phyloP scores from a whole-genome alignment of 2,888 invertebrate species.

The Mythimna ferrago region DNA sequence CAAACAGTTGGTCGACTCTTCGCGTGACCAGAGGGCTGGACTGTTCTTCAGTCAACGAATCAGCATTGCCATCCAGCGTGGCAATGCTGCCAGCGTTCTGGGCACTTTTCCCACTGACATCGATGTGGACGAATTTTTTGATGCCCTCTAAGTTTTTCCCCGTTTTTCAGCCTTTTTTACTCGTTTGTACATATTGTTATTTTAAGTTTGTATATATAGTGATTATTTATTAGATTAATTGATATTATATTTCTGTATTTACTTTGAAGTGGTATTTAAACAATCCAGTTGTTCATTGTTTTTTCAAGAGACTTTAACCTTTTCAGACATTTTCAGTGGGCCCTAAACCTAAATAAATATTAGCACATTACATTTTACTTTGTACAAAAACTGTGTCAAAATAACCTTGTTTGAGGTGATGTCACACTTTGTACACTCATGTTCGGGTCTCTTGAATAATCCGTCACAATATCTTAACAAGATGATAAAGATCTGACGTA shows the following conservation, averaged over 20 bases:
- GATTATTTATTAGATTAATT: no score
- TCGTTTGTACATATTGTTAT: no score
- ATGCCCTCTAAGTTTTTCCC: no score
- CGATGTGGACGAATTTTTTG: no score
- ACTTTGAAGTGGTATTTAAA: conserved; percentile 9
- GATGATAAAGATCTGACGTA: conserved; percentile 24
- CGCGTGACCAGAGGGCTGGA: no score
- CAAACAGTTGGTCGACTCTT: no score
- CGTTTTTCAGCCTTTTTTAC: no score
- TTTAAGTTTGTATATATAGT: no score
- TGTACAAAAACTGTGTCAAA: not conserved
- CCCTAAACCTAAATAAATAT: conserved; percentile 32
- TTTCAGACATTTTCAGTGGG: conserved; percentile 15
- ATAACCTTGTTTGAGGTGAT: conserved; percentile 21
- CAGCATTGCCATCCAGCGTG: no score
- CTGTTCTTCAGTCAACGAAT: no score
- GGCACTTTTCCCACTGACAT: no score
- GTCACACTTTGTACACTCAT: conserved; percentile 8
- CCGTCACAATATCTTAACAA: conserved; percentile 35
- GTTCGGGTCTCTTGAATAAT: conserved; percentile 24
- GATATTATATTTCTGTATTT: conserved; percentile 7
- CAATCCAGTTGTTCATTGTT: conserved; percentile 4
- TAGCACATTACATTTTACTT: not conserved
- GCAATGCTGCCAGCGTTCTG: no score
- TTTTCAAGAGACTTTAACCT: conserved; percentile 3